Percentiles rank a stretch among this genome's conserved stretches.
Conservation (phyloP, 92 coral and sea anemone genomes). For the Phymanthus crucifer region DNA sequence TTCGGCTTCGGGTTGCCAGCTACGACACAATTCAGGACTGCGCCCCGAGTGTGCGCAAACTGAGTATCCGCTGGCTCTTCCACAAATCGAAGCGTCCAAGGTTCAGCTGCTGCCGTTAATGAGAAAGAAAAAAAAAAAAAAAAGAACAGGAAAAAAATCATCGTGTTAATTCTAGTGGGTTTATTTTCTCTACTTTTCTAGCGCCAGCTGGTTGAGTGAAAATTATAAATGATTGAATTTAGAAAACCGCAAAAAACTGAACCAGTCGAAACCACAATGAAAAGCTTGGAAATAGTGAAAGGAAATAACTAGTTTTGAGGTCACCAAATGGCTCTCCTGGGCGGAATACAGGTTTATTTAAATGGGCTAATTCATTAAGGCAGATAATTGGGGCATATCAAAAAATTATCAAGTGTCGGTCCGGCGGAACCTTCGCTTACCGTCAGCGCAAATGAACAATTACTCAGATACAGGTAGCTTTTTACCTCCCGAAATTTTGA, state of each 20-base stretch:
- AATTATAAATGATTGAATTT: not conserved
- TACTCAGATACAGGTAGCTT: not conserved
- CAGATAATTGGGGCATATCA: not conserved
- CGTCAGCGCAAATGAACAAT: not conserved
- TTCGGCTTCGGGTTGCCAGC: slow-evolving; percentile 66
- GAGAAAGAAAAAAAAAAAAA: not conserved
- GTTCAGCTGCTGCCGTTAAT: slow-evolving; percentile 48
- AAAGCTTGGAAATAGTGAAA: not conserved
- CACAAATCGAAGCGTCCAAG: slow-evolving; percentile 77
- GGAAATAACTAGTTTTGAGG: not conserved
- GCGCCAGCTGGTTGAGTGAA: not conserved
- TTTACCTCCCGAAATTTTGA: not conserved
- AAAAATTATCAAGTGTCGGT: not conserved
- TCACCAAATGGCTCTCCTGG: not conserved
- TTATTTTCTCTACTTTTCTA: not conserved
- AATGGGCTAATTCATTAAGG: not conserved
- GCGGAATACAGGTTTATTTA: not conserved
- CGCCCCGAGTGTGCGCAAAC: slow-evolving; percentile 89
- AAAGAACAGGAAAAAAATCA: not conserved
- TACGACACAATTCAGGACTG: slow-evolving; percentile 74
- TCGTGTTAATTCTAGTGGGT: not conserved
- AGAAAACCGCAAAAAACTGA: not conserved
- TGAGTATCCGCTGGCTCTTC: slow-evolving; percentile 93
- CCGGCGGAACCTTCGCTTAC: not conserved
- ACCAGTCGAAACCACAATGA: not conserved